Conservation (phyloP, 1,140 invertebrate species). For the Ostrea edulis region DNA sequence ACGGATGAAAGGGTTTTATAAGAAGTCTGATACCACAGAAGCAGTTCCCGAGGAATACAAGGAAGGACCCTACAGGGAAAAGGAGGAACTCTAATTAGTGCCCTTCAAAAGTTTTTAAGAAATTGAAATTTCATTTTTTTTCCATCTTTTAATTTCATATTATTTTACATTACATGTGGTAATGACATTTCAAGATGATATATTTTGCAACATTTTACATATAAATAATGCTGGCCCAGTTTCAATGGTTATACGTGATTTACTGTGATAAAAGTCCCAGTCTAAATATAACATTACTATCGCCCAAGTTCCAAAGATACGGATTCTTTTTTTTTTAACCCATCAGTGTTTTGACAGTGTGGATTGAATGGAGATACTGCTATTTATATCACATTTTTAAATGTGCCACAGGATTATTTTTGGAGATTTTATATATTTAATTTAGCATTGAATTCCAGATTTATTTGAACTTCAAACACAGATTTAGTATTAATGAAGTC, state of each 20-base stretch:
- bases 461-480: background rate
- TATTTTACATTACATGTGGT: too few species aligned
- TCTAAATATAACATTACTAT: background rate
- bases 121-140: background rate
- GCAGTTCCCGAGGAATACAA: conserved; percentile 23
- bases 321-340: background rate
- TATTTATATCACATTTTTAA: too few species aligned
- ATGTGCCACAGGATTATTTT: background rate
- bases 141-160: background rate
- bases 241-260: too few species aligned
- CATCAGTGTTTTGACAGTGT: background rate
- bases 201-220: too few species aligned
- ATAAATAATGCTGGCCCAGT: too few species aligned
- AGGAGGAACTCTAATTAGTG: conserved; percentile 46
- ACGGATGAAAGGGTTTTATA: conserved; percentile 31
- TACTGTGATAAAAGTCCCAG: background rate
- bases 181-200: too few species aligned
- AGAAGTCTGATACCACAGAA: conserved; percentile 7
- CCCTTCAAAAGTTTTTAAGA: background rate
- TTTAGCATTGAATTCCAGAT: background rate
- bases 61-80: conserved; percentile 17
- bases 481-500: conserved; percentile 39
- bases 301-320: background rate
- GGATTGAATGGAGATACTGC: too few species aligned
- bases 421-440: background rate